Evolutionary conservation across 1,140 invertebrate species (phyloP), one percentile per base, ranked within the genome.

Genomic region (Sycobia sp.): DNA sequence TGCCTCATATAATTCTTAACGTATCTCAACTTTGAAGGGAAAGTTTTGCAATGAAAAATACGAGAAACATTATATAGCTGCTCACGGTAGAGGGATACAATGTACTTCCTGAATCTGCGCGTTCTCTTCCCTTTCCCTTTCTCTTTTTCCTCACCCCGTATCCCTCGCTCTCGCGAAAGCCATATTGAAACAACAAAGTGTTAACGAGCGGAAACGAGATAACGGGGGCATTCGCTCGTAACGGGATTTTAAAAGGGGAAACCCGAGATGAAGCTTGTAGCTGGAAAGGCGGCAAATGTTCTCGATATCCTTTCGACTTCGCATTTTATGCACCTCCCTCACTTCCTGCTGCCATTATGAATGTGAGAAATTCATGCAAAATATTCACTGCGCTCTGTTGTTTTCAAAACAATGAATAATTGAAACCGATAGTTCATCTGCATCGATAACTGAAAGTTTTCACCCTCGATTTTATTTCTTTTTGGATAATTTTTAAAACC

Each of bases 171-270:
- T 57, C 18, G 0, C 13, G 20, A 49, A 27, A 16, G 11, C 53
- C 63, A 59, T 61, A 66, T 66, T 66, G 64, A 66, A 66, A 66
- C 53, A 66, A 66, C 64, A 66, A 60, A n/a, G n/a, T 66, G 64
- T 47, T 66, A 66, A 66, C 64, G 57, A 66, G 64, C 57, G 55
- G 64, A 66, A 66, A 61, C 50, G 20, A 61, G 57, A 66, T 66
- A 66, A 61, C 57, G 46, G 47, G 38, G 25, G 53, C 64, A 66
- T 36, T 66, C 51, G 51, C 34, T 53, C 46, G 57, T 66, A 60
- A 60, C 36, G 34, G 47, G 51, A 66, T 60, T 66, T 66, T 66
- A 66, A 66, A 66, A 56, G 64, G 36, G 16, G 55, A 58, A 57
- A 47, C 11, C 9, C 43, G 43, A 36, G 22, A 47, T 34, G 41